Evolutionary conservation across 2,113 vertebrate species (phyloP).

Genomic region (Labeo rohita): DNA sequence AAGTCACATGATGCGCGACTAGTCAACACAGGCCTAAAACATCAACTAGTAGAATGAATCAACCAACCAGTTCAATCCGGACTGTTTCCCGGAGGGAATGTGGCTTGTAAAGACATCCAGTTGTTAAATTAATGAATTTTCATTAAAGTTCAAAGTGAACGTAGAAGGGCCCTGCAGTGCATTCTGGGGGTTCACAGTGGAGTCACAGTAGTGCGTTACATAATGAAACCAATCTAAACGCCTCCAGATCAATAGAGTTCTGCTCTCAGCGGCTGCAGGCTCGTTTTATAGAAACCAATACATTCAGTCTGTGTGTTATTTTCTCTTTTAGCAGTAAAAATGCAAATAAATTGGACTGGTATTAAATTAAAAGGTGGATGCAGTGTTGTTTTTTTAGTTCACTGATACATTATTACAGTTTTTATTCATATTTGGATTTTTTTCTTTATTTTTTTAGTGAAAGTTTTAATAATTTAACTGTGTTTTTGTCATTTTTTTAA

Average conservation of each 20-base stretch:
- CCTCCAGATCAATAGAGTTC: conserved; percentile 7
- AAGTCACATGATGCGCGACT: neutral
- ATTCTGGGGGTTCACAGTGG: neutral
- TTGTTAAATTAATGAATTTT: conserved; percentile 6
- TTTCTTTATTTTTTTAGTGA: neutral
- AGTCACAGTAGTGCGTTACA: neutral
- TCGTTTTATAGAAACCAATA: neutral
- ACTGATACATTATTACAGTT: too few relatives aligned
- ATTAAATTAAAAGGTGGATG: neutral
- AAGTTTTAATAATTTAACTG: neutral
- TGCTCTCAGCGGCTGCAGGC: neutral
- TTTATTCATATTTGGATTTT: neutral
- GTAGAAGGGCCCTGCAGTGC: conserved; percentile 6
- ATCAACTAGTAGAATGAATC: neutral
- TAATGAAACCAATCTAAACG: neutral
- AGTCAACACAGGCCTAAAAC: neutral
- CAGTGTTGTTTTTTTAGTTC: neutral
- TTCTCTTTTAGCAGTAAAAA: neutral
- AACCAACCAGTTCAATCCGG: neutral
- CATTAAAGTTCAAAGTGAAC: conserved; percentile 16
- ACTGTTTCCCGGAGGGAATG: neutral
- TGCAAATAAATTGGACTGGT: neutral
- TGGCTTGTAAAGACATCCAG: conserved; percentile 71
- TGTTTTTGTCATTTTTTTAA: neutral
- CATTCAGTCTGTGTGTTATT: neutral